Base-by-base conservation (phyloP, 2,888 invertebrate genomes). In the Acanthosepion pharaonis region DNA sequence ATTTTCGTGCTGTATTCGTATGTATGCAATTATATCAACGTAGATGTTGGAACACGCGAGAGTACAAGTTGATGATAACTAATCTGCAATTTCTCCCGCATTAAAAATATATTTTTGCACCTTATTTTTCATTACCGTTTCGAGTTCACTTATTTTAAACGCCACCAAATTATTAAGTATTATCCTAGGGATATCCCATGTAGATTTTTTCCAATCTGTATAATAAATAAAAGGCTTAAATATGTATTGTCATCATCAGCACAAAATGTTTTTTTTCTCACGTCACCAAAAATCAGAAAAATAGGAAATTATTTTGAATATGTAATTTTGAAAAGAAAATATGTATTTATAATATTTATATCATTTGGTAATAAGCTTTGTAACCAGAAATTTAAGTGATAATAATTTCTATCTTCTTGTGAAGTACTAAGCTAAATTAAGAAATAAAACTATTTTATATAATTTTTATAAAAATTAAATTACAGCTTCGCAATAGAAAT, bases 41-140 rank as follows among this genome's bases (percentile, higher is more conserved):
- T 93, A 93, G 93, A 93, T 93, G 93, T 93, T 93, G 93, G 93
- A 93, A 93, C 53, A 93, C 93, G 93, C 23, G 93, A 93, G 28
- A 28, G 5, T 53, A 93, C 93, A 93, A 93, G 93, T 93, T 93
- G 93, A 28, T 53, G 15, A 93, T 93, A 8, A 93, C 28, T n/a
- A 78, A 78, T n/a, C 5, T 78, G n/a, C 78, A 78, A 78, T 78
- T 23, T 59, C 59, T n/a, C n/a, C 15, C n/a, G n/a, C n/a, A 78
- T 20, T 15, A 15, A 78, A 78, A 78, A n/a, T 11, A n/a, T n/a
- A 33, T 33, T 9, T n/a, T n/a, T n/a, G n/a, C n/a, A 11, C n/a
- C 18, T 78, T 78, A n/a, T 11, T n/a, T n/a, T 1, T n/a, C 11
- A 78, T n/a, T 33, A 78, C n/a, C 15, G 4, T 78, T 78, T 78